Percentiles rank a stretch among this genome's conserved stretches.
Evolutionary conservation across 2,888 invertebrate species (phyloP).

Genomic region (Temnothorax rugatulus): DNA sequence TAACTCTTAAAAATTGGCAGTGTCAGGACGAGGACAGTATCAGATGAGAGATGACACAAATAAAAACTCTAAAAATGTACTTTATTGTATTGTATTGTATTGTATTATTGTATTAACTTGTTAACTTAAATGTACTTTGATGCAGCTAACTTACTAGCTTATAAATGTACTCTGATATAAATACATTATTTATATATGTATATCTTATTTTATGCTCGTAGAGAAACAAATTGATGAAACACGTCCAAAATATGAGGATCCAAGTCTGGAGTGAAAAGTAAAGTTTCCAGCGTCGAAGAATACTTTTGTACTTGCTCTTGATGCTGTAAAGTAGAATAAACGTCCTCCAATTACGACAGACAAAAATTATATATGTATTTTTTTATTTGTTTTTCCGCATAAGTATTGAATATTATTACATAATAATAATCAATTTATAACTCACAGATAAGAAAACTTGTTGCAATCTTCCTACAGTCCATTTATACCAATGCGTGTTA

Average conservation of each 20-base stretch:
- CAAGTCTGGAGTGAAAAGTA: conserved; percentile 98
- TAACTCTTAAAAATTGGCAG: background rate
- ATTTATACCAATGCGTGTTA: conserved; percentile 98
- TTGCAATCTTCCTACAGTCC: conserved; percentile 97
- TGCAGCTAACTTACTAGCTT: background rate
- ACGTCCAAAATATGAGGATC: conserved; percentile 98
- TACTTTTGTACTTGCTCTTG: conserved; percentile 99
- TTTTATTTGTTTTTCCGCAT: too few relatives aligned
- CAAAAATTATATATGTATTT: background rate
- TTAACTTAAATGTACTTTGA: conserved; percentile 8
- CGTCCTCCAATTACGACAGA: background rate
- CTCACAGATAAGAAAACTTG: conserved; percentile 97
- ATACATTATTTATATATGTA: background rate
- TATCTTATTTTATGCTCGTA: conserved; percentile 89
- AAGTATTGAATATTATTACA: background rate
- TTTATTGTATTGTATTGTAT: too few relatives aligned
- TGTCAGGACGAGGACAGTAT: background rate
- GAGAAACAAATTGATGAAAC: conserved; percentile 98
- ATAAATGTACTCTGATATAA: conserved; percentile 20
- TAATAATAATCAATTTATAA: conserved; percentile 30
- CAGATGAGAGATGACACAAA: background rate
- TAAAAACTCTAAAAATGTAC: conserved; percentile 13
- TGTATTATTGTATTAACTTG: too few relatives aligned
- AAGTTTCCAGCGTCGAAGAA: conserved; percentile 96
- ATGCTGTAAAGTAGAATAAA: conserved; percentile 90